Base-by-base conservation (phyloP, 1,140 invertebrate genomes). In the Lepidurus couesii region DNA sequence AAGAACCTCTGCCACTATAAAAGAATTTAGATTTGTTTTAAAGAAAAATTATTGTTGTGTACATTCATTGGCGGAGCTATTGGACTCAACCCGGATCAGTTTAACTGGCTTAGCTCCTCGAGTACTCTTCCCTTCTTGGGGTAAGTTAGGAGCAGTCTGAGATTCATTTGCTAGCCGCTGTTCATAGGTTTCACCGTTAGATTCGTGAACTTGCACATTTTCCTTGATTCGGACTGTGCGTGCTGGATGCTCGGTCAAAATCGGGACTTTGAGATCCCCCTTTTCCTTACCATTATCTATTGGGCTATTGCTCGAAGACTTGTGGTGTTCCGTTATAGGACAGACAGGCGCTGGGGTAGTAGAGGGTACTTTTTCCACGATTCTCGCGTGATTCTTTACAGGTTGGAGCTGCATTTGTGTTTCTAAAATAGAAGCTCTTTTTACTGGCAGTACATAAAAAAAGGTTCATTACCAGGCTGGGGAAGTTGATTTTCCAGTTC, bases 211-310 rank as follows among this genome's bases (percentile, higher is more conserved):
- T 65, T 65, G 53, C 9, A 65, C 53, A 65, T 65, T 65, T 65
- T 65, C 53, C 21, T 65, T 65, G 53, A 65, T 65, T n/a, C 53
- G 53, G 8, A 65, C 53, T n/a, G 16, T 65, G 53, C 53, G 53
- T 65, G 13, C 53, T n/a, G 53, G 53, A 1, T 65, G 16, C 8
- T 9, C 53, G 21, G 53, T 65, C 53, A 65, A 13, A 65, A 21
- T 7, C 7, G 53, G 53, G 53, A 9, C 16, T 65, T 65, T 65
- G 13, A 16, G 0, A 7, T 11, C 13, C 21, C 53, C 53, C 21
- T 65, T 65, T 16, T 65, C 53, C 8, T 65, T 21, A n/a, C 6
- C 21, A 65, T n/a, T 13, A 4, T 4, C 53, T 65, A 21, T 7
- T 9, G 4, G 53, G 21, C 6, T 65, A 16, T 65, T 21, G 53